These are phyloP conservation scores for Eremobia ochroleuca DNA, from an alignment of 2,888 invertebrate genomes.

Conservation along the genomic window DNA sequence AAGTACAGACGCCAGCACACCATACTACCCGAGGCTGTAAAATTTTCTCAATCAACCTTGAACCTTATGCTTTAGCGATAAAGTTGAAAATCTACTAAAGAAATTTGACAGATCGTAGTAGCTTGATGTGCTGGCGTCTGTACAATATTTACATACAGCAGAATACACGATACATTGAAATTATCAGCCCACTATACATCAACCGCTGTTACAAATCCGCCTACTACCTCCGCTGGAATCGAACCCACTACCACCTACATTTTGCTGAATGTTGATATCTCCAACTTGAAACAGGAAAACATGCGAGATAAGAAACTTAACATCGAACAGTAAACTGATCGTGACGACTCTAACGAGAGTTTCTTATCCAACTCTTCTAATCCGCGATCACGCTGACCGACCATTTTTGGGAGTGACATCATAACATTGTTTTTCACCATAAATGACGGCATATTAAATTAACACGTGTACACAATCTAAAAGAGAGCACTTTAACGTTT, in stretches of 20 bases:
- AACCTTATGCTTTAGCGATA: no score
- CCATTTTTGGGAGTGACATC: slow-evolving; percentile 81
- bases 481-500: slow-evolving; percentile 79
- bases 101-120: no score
- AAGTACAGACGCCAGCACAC: no score
- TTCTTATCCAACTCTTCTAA: slow-evolving; percentile 64
- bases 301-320: slow-evolving; percentile 42
- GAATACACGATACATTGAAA: slow-evolving; percentile 60
- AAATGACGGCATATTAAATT: slow-evolving; percentile 82
- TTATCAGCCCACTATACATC: slow-evolving; percentile 60
- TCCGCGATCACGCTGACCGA: slow-evolving; percentile 63
- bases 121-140: no score
- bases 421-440: slow-evolving; percentile 79
- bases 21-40: no score
- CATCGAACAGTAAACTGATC: slow-evolving; percentile 13
- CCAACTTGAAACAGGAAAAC: slow-evolving; percentile 54
- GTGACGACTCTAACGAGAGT: neutral
- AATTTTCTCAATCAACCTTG: no score
- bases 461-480: slow-evolving; percentile 82
- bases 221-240: slow-evolving; percentile 55
- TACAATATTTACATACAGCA: slow-evolving; percentile 34
- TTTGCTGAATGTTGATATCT: slow-evolving; percentile 53
- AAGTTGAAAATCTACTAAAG: no score
- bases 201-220: slow-evolving; percentile 60
- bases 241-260: slow-evolving; percentile 61